Percentiles rank a stretch among this genome's conserved stretches.
phyloP scores from a whole-genome alignment of 2,888 invertebrate species.

The Patella caerulea region DNA sequence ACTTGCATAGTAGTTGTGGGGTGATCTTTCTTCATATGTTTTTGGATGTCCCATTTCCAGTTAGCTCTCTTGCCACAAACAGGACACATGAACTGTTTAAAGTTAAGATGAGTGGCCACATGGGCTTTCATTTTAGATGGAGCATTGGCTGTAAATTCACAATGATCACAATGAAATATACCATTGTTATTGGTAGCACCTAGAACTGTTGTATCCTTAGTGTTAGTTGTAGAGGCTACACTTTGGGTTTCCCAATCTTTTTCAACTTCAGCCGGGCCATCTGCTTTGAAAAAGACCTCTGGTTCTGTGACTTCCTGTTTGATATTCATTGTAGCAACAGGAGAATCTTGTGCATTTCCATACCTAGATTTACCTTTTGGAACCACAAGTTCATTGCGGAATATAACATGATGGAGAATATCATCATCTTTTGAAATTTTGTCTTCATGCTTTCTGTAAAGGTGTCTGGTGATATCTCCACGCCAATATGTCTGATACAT shows the following conservation, averaged over 20 bases:
- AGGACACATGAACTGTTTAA: conserved; percentile 67
- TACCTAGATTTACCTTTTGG: conserved; percentile 7
- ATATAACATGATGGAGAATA: conserved; percentile 22
- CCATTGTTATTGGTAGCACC: conserved; percentile 20
- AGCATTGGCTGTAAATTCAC: conserved; percentile 56
- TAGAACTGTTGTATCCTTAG: not conserved
- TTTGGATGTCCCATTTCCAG: conserved; percentile 69
- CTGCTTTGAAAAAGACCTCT: conserved; percentile 6
- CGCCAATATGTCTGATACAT: conserved; percentile 73
- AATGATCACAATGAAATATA: conserved; percentile 50
- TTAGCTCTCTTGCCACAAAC: conserved; percentile 67
- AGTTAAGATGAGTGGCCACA: conserved; percentile 65
- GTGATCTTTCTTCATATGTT: conserved; percentile 65
- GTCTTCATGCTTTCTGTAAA: conserved; percentile 72
- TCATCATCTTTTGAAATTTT: conserved; percentile 51
- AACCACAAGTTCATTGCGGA: not conserved
- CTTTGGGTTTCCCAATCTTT: not conserved
- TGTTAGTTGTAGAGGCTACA: not conserved
- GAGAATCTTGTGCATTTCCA: not conserved
- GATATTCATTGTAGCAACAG: not conserved
- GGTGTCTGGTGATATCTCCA: conserved; percentile 73
- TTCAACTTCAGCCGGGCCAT: not conserved
- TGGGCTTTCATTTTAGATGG: conserved; percentile 66
- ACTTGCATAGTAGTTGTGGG: conserved; percentile 48
- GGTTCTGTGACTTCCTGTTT: conserved; percentile 15